Percentiles rank a stretch among this genome's conserved stretches.
Evolutionary conservation across 2,888 invertebrate genomes (phyloP).

Genomic region (Eristalis pertinax): DNA sequence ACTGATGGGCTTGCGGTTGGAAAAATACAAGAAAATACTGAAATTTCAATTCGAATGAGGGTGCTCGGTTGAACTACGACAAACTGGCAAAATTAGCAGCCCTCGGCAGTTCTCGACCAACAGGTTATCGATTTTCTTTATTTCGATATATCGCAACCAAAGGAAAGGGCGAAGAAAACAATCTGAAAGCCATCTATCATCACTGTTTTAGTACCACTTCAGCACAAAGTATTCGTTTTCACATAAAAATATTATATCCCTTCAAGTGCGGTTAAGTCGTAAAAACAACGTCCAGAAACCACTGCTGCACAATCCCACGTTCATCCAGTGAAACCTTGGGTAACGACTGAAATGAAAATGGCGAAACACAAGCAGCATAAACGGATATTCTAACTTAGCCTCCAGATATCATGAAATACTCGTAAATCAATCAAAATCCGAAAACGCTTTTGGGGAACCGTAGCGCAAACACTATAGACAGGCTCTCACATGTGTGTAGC

Average conservation of each 20-base stretch:
- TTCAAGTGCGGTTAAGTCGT: constrained; percentile 25
- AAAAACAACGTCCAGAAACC: constrained; percentile 31
- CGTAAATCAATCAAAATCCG: constrained; percentile 59
- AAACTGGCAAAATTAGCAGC: neutral
- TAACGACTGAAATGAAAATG: constrained; percentile 34
- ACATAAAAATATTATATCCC: constrained; percentile 18
- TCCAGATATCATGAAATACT: constrained; percentile 49
- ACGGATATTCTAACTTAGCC: constrained; percentile 53
- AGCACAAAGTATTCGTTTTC: constrained; percentile 1
- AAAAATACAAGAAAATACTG: neutral
- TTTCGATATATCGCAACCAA: neutral
- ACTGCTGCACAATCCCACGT: constrained; percentile 12
- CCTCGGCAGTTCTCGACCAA: neutral
- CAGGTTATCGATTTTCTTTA: neutral
- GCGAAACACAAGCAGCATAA: constrained; percentile 22
- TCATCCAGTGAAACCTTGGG: constrained; percentile 5
- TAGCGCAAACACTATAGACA: constrained; percentile 18
- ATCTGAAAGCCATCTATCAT: constrained; percentile 26
- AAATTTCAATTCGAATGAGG: neutral
- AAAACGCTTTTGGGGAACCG: constrained; percentile 10
- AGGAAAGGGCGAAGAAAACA: constrained; percentile 5
- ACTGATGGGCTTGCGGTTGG: neutral
- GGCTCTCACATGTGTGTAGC: neutral
- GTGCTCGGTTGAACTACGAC: neutral
- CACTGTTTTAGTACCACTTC: constrained; percentile 3